These are phyloP conservation scores for Marasmarcha lunaedactyla DNA, from an alignment of 2,888 invertebrate species.

Conservation along the genomic window DNA sequence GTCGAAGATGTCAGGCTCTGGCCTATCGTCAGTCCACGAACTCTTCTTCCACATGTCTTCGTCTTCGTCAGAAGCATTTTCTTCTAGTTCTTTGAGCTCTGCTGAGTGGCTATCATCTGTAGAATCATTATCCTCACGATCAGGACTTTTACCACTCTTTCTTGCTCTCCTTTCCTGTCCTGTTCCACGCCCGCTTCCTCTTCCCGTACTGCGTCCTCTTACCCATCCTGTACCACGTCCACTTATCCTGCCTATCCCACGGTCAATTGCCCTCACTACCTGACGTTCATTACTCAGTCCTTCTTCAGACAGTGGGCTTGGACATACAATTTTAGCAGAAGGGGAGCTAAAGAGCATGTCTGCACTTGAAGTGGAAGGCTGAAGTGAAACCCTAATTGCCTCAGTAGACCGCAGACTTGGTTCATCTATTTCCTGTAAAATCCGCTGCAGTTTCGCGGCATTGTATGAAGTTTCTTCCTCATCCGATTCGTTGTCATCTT, in stretches of 20 bases:
- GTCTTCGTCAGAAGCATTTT: constrained; percentile 6
- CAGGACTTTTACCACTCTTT: not conserved
- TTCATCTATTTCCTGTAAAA: constrained; percentile 1
- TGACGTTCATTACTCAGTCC: not conserved
- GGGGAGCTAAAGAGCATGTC: not conserved
- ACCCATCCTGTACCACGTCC: not conserved
- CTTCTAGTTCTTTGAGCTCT: constrained; percentile 5
- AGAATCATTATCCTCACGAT: not conserved
- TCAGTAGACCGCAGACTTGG: constrained; percentile 1
- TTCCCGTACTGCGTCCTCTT: not conserved
- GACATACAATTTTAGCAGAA: not conserved
- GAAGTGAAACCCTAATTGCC: not conserved
- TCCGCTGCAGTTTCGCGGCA: constrained; percentile 4
- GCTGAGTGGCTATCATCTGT: not conserved
- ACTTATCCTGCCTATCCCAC: not conserved
- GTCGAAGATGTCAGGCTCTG: constrained; percentile 1
- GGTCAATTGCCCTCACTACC: not conserved
- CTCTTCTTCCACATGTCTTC: constrained; percentile 5
- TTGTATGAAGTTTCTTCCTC: constrained; percentile 2
- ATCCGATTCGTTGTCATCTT: not conserved
- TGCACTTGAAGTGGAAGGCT: not conserved
- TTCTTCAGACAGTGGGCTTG: not conserved
- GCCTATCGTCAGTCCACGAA: constrained; percentile 3
- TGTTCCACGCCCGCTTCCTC: not conserved
- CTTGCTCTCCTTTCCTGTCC: not conserved